Evolutionary conservation across 2,113 vertebrate species (phyloP), one percentile per base, ranked within the genome.

Genomic region (Peromyscus polionotus): DNA sequence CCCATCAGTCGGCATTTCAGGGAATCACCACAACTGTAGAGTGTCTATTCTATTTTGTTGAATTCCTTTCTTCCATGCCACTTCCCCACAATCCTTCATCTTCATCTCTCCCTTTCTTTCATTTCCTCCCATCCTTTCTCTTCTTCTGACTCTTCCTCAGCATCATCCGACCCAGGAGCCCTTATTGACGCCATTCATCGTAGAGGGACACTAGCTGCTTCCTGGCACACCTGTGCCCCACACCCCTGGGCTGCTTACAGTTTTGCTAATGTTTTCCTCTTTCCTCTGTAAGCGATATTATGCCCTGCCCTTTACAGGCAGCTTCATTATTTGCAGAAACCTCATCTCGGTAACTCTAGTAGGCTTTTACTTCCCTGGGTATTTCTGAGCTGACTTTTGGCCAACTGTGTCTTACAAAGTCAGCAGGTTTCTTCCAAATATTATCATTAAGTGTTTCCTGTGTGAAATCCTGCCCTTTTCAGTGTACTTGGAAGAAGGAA

Each of bases 381-480:
- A 98, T 98, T 98, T 97, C 97, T 96, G 91, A 95, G 68, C 92
- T 98, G 98, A 98, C 96, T 98, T 95, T 96, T 98, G 96, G 93
- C 98, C 98, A 98, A 98, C 97, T 97, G 87, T 96, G 61, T 98
- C 96, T 98, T 95, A 97, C 95, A 96, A 95, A 97, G 98, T 98
- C 98, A 98, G 98, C 98, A 98, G 97, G 93, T 98, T 98, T 98
- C 95, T 93, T 97, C 85, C 95, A 97, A 97, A 97, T 95, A 95
- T 97, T 98, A 97, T 98, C 96, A 96, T 98, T 97, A 98, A 98
- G 97, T 94, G 97, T 98, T 98, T 98, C 98, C 98, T 98, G 94
- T 97, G 97, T 84, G 84, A 95, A 98, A 98, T 90, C 97, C 98
- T 98, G 97, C 96, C 96, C 97, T 98, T 96, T 95, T 88, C 94